Evolutionary conservation across 2,888 invertebrate species (phyloP), one percentile per base, ranked within the genome.

Genomic region (Limulus polyphemus): DNA sequence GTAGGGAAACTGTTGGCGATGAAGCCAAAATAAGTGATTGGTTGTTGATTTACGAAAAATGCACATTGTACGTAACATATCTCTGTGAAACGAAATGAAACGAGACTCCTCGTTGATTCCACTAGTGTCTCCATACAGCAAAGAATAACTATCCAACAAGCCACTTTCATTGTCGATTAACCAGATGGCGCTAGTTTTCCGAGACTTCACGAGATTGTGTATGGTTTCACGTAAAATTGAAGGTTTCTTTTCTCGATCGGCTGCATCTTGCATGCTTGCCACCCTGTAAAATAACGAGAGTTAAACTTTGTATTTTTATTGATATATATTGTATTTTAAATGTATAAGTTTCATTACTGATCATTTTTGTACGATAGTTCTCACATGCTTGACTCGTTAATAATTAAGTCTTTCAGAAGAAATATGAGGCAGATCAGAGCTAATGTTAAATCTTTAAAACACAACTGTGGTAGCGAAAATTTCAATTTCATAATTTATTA

Each of bases 141-240:
- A 68, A 13, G 73, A 73, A 62, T 77, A 77, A 10, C 74, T 74
- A 66, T 76, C 77, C 17, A 77, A 60, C 4, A 77, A 69, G 2
- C 76, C 77, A 59, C 76, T 75, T 63, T 77, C 77, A 62, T 77
- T 77, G 71, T 77, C 77, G 12, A 77, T 74, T 9, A 77, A 69
- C 76, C 77, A 77, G 13, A 77, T 69, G 60, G 73, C 74, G 10
- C 70, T 71, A 1, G 71, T 71, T 49, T 65, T 61, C 16, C 70
- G 68, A 9, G 73, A 73, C 60, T 72, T 70, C 3, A 73, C 73
- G 56, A 77, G 72, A 65, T 77, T 77, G 32, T 77, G 73, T 17
- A 77, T 74, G 16, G 73, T 71, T 59, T 76, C 75, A 11, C 69
- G 69, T 54, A 77, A 68, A 14, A 76, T 73, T 55, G 70, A 70